Conservation (phyloP, 2,113 vertebrate genomes). For the Numida meleagris region DNA sequence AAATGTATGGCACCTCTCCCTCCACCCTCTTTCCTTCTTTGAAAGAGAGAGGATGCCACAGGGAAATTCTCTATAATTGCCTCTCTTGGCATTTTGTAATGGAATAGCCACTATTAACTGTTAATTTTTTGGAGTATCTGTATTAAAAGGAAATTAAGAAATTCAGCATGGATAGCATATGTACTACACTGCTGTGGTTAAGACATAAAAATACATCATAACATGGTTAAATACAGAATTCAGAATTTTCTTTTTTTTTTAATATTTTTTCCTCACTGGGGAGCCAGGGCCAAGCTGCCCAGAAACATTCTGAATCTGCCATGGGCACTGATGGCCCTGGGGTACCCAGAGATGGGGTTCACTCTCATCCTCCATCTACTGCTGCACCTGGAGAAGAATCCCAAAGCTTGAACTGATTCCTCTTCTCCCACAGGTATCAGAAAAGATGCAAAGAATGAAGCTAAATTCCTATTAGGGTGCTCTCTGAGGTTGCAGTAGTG, state of each 20-base stretch:
- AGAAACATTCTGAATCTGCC: neutral
- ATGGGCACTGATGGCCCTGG: neutral
- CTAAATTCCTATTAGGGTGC: neutral
- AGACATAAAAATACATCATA: neutral
- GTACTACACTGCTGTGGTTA: neutral
- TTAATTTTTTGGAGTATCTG: neutral
- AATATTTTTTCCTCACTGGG: neutral
- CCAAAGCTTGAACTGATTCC: neutral
- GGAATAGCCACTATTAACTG: neutral
- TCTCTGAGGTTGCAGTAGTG: neutral
- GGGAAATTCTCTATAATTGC: neutral
- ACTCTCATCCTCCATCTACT: neutral
- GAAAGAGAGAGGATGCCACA: neutral
- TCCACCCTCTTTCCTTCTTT: neutral
- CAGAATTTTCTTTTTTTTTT: neutral
- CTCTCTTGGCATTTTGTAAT: neutral
- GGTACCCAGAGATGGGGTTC: neutral
- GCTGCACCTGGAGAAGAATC: neutral
- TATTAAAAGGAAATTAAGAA: neutral
- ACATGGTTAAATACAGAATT: neutral
- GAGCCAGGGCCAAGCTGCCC: fast-evolving
- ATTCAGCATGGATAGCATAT: fast-evolving
- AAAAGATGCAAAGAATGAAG: neutral
- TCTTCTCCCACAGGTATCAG: neutral
- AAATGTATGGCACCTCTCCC: neutral